These are phyloP conservation scores for Xiphias gladius DNA, from an alignment of 2,113 vertebrate genomes.

Conservation along the genomic window DNA sequence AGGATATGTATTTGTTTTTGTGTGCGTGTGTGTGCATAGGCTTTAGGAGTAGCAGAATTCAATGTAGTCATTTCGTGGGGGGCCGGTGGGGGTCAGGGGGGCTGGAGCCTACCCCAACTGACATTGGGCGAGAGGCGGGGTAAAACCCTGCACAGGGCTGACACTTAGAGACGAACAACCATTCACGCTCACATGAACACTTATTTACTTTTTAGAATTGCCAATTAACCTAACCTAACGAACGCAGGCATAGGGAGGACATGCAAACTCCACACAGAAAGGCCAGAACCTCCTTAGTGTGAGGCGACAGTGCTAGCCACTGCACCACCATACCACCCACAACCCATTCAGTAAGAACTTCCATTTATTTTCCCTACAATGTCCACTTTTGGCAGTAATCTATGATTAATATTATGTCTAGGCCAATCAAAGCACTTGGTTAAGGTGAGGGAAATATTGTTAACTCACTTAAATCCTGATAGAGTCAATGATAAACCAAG, in stretches of 20 bases:
- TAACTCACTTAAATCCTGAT: neutral
- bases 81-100: too few species aligned
- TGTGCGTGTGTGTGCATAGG: neutral
- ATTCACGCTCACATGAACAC: too few species aligned
- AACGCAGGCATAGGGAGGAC: too few species aligned
- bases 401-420: neutral
- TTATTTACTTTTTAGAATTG: too few species aligned
- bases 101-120: too few species aligned
- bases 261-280: too few species aligned
- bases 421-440: neutral
- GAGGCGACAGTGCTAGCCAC: too few species aligned
- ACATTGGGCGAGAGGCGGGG: too few species aligned
- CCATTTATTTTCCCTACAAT: neutral
- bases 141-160: too few species aligned
- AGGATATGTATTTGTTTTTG: neutral
- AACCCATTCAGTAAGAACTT: neutral
- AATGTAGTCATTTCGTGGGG: neutral
- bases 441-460: neutral
- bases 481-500: neutral
- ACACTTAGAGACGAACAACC: neutral
- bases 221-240: too few species aligned
- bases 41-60: neutral
- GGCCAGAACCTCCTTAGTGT: too few species aligned
- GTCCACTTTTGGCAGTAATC: neutral
- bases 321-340: too few species aligned